phyloP scores from a whole-genome alignment of 2,797 vertebrate species.

The Leuciscus waleckii region DNA sequence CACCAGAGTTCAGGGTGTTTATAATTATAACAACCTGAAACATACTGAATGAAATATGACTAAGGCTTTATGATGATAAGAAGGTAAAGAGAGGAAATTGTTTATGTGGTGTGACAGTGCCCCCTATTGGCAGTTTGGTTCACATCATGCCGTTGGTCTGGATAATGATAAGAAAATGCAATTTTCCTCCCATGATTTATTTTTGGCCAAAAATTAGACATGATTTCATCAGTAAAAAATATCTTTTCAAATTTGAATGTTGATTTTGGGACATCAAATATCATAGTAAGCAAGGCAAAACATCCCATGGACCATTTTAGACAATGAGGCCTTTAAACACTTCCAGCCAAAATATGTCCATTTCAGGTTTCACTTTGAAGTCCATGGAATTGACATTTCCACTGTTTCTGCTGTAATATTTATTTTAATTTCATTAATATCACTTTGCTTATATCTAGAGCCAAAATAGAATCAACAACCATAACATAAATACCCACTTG shows the following conservation, averaged over 20 bases:
- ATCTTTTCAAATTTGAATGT: conserved; percentile 38
- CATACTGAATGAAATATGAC: conserved; percentile 11
- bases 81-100: conserved; percentile 38
- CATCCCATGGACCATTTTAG: conserved; percentile 50
- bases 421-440: background rate
- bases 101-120: conserved; percentile 72
- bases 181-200: background rate
- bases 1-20: conserved; percentile 8
- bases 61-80: background rate
- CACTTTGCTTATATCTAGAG: background rate
- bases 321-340: conserved; percentile 37
- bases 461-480: conserved; percentile 16
- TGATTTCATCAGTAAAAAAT: conserved; percentile 57
- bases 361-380: conserved; percentile 50
- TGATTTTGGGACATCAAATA: conserved; percentile 43
- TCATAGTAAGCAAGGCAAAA: conserved; percentile 51
- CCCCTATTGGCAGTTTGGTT: conserved; percentile 73
- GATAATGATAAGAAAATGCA: background rate
- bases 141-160: background rate
- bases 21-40: conserved; percentile 21
- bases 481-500: background rate
- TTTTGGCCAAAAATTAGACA: conserved; percentile 52
- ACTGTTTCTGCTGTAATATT: background rate
- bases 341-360: conserved; percentile 45
- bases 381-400: conserved; percentile 30